Percentiles rank a stretch among this genome's conserved stretches.
phyloP scores from a whole-genome alignment of 2,113 vertebrate genomes.

The Puffinus mauretanicus region DNA sequence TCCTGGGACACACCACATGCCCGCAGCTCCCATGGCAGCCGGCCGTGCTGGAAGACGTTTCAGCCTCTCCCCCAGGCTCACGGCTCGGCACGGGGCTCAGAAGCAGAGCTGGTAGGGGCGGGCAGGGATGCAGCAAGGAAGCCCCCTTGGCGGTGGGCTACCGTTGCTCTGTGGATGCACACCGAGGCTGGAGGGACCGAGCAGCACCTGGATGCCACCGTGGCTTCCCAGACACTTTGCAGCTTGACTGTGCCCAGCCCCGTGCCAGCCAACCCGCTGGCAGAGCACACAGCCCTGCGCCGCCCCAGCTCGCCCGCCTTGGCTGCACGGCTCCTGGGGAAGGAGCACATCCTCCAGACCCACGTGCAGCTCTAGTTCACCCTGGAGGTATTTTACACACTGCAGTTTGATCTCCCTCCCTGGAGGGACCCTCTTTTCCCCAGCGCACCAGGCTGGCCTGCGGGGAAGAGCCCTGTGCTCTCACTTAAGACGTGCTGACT shows the following conservation, averaged over 20 bases:
- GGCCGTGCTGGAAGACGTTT: accelerated
- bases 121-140: neutral
- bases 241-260: neutral
- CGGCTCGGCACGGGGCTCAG: neutral
- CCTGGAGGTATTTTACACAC: neutral
- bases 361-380: neutral
- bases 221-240: neutral
- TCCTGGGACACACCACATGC: accelerated
- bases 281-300: neutral
- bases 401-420: neutral
- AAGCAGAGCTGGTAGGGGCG: neutral
- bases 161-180: neutral
- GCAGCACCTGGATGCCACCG: neutral
- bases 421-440: neutral
- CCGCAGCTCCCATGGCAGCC: accelerated
- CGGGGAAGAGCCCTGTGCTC: neutral
- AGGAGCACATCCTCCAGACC: neutral
- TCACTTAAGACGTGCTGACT: neutral
- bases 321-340: neutral
- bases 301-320: neutral
- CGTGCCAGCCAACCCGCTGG: neutral
- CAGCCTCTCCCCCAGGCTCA: neutral
- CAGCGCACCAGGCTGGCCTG: neutral
- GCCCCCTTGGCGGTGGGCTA: neutral
- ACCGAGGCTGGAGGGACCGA: accelerated